Evolutionary conservation across 2,113 vertebrate species (phyloP), one percentile per base, ranked within the genome.

Genomic region (Passer montanus): DNA sequence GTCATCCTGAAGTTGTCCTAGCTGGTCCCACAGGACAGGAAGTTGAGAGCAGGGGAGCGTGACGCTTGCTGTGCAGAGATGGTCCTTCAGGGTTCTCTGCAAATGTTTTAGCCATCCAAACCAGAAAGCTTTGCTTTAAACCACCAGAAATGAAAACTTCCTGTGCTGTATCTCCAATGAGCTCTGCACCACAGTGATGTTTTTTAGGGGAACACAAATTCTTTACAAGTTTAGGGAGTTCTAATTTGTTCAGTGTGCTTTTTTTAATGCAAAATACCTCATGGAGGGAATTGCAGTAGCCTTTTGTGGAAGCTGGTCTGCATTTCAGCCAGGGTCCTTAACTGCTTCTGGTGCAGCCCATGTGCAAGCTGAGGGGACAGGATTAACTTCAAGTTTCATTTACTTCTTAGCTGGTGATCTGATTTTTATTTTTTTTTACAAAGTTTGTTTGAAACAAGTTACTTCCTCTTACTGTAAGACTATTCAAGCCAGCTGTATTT

Each of bases 321-420:
- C 31, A 4, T 89, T 95, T 93, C 41, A 76, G 19, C 49, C 49
- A 55, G 6, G 12, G 15, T 46, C 41, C 11, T 55, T 31, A 22
- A 15, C 24, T 20, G 31, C 63, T 79, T n/a, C 28, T 50, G 35
- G 18, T 49, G 19, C 78, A 72, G 47, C 52, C 49, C 18, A 5
- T 7, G 21, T 20, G 31, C 28, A 35, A 39, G 18, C 53, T 55
- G 9, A 46, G 44, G 19, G 26, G 22, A 24, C 0, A 0, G 10
- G 12, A 23, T 60, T 62, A 47, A 28, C 23, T 52, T 4, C 2
- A 7, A 59, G 7, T 11, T 50, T 80, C 17, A 2, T 60, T 35
- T 52, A 44, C 16, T 82, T 84, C 47, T 64, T 63, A 63, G 4
- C 44, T 44, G n/a, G 11, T 37, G 19, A 41, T 76, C 13, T 28